A percentile compares a stretch with the other conserved stretches of the same genome.
Conservation (phyloP, 2,797 vertebrate species). For the Phaenicophaeus curvirostris region DNA sequence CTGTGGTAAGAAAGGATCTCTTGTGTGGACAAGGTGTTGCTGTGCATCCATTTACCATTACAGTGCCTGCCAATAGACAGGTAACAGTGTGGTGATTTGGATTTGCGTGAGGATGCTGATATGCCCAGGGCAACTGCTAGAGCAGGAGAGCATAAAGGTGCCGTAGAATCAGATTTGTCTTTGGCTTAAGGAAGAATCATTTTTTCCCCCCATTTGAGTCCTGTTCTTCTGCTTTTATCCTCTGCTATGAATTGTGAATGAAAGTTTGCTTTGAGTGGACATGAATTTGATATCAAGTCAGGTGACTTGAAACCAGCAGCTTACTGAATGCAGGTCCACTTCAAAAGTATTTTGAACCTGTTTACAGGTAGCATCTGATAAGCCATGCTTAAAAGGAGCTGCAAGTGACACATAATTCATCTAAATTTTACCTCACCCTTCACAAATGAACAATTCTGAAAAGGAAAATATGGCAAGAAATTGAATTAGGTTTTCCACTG, state of each 20-base stretch:
- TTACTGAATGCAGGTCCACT: not conserved
- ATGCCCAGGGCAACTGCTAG: not conserved
- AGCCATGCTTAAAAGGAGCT: not conserved
- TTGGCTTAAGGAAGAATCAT: not conserved
- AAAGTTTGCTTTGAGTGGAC: not conserved
- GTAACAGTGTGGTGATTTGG: not conserved
- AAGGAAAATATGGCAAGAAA: constrained; percentile 5
- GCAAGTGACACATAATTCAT: not conserved
- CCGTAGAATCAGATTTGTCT: not conserved
- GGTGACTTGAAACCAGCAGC: not conserved
- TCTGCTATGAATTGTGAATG: not conserved
- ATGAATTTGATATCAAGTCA: not conserved
- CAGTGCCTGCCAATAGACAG: not conserved
- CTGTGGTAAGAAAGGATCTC: not conserved
- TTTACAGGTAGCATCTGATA: not conserved
- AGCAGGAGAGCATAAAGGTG: not conserved
- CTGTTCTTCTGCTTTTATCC: not conserved
- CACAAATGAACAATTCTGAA: not conserved
- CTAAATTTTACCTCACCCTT: constrained; percentile 17
- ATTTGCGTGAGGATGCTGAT: not conserved
- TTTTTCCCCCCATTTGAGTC: not conserved
- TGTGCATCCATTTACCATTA: not conserved
- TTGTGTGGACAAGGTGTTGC: not conserved
- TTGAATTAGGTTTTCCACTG: constrained; percentile 5
- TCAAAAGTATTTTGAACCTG: not conserved